Evolutionary conservation across 1,140 invertebrate genomes (phyloP).

Genomic region (Cherax destructor): DNA sequence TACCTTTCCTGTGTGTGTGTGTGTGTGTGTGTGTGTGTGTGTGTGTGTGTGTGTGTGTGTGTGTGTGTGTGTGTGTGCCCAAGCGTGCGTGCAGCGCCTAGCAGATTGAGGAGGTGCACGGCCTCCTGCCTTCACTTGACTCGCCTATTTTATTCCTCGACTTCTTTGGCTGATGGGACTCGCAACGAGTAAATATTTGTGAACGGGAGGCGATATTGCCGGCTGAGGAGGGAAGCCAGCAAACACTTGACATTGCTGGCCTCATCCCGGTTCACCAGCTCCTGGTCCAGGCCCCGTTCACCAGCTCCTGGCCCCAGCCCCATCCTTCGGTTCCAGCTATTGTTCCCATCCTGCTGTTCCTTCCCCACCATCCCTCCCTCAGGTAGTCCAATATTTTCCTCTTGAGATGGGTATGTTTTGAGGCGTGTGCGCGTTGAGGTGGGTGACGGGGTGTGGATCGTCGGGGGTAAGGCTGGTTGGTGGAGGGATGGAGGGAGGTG

Average conservation of each 20-base stretch:
- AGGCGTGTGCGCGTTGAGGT: too few relatives aligned
- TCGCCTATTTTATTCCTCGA: neutral
- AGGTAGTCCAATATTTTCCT: neutral
- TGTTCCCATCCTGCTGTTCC: neutral
- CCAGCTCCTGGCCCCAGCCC: too few relatives aligned
- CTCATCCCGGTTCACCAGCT: too few relatives aligned
- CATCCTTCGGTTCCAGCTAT: too few relatives aligned
- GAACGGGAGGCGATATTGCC: neutral
- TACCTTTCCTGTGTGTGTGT: neutral
- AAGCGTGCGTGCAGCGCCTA: neutral
- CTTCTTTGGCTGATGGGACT: neutral
- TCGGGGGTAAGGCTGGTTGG: too few relatives aligned
- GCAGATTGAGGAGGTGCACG: too few relatives aligned
- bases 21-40: neutral
- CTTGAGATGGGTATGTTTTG: too few relatives aligned
- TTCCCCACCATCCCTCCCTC: neutral
- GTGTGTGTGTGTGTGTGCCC: neutral
- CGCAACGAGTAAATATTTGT: neutral
- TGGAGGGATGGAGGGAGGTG: too few relatives aligned
- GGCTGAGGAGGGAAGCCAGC: neutral
- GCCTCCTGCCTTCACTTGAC: too few relatives aligned
- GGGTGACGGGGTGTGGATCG: too few relatives aligned
- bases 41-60: slow-evolving; percentile 10
- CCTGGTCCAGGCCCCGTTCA: neutral
- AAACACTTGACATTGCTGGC: neutral